Evolutionary conservation across 35 echinoderm and acorn worm species (phyloP).

Genomic region (Apostichopus japonicus): DNA sequence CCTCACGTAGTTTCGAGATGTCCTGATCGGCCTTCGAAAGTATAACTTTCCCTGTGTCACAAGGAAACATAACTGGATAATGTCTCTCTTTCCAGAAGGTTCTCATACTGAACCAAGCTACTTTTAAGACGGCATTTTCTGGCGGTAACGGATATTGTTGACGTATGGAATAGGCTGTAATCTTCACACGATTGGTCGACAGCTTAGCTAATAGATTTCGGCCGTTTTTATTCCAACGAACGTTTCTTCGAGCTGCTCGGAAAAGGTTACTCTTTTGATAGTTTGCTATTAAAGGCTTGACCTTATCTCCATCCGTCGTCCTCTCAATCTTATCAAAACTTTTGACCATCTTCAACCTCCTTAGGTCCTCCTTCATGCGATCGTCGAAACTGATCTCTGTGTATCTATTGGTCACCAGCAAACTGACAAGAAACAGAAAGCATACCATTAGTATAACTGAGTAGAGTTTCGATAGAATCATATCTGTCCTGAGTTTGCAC

Average conservation of each 20-base stretch:
- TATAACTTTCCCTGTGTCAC: conserved; percentile 1
- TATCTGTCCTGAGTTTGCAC: not conserved
- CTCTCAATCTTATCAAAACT: not conserved
- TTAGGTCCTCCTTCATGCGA: not conserved
- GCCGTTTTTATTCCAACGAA: not conserved
- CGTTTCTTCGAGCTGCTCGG: not conserved
- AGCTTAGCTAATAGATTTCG: not conserved
- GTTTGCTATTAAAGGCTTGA: not conserved
- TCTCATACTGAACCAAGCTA: conserved; percentile 38
- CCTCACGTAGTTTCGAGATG: not conserved
- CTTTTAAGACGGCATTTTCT: not conserved
- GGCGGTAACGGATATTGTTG: conserved; percentile 8
- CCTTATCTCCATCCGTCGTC: not conserved
- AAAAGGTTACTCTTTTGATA: not conserved
- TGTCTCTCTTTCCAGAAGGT: not conserved
- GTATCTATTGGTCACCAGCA: not conserved
- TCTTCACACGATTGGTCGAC: not conserved
- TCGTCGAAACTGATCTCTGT: not conserved
- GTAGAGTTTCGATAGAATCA: not conserved
- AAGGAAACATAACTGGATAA: conserved; percentile 17
- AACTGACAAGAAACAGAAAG: not conserved
- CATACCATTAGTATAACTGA: not conserved
- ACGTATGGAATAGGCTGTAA: not conserved
- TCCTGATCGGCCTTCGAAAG: not conserved
- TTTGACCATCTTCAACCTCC: not conserved